These are phyloP conservation scores for Prochilodus magdalenae DNA, from an alignment of 2,113 vertebrate species.

Conservation along the genomic window DNA sequence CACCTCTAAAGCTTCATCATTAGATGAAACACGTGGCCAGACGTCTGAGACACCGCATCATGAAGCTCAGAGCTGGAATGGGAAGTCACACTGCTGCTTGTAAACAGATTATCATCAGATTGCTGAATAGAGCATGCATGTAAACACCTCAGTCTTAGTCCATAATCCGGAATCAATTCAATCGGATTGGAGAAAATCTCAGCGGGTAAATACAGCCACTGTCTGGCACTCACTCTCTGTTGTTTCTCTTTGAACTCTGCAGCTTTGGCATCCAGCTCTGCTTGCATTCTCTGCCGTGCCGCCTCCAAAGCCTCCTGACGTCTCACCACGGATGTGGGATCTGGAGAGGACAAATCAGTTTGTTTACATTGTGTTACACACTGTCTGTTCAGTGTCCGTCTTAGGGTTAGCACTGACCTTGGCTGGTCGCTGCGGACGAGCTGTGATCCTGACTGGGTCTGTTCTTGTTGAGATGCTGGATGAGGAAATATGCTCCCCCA, in stretches of 20 bases:
- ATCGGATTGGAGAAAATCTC: too few species aligned
- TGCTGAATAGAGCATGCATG: too few species aligned
- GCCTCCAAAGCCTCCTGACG: constrained; percentile 88
- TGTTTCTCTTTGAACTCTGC: constrained; percentile 88
- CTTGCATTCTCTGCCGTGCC: constrained; percentile 88
- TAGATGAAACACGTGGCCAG: too few species aligned
- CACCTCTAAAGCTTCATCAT: too few species aligned
- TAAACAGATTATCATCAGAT: too few species aligned
- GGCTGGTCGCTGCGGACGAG: neutral
- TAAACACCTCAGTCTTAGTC: too few species aligned
- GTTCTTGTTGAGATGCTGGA: constrained; percentile 78
- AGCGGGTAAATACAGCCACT: neutral
- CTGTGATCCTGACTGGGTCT: constrained; percentile 45
- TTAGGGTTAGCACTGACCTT: constrained; percentile 56
- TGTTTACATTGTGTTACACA: neutral
- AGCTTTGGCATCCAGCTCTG: constrained; percentile 86
- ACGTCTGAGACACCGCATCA: neutral
- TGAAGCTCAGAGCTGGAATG: too few species aligned
- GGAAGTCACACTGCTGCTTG: too few species aligned
- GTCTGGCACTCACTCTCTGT: constrained; percentile 75
- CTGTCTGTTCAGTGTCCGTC: neutral
- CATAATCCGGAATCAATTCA: too few species aligned
- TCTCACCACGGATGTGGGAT: constrained; percentile 76
- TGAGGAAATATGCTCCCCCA: constrained; percentile 74
- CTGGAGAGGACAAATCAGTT: constrained; percentile 63